Evolutionary conservation across 2,888 invertebrate genomes (phyloP), one percentile per base, ranked within the genome.

Genomic region (Xestia sexstrigata): DNA sequence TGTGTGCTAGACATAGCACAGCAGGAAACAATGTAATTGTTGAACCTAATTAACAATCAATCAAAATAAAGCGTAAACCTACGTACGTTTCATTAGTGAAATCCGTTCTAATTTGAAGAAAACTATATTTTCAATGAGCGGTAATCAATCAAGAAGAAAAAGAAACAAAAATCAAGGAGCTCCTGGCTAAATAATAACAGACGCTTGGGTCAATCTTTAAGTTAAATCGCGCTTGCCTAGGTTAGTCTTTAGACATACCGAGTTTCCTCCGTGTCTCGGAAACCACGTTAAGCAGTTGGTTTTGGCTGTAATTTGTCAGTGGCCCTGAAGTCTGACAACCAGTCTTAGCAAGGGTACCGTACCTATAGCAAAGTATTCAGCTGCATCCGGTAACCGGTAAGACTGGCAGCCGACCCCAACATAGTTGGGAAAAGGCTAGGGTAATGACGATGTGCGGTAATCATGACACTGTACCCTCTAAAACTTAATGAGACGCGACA

Each of bases 401-500:
- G 30, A 30, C 17, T 60, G 30, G 58, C 30, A 60, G 17, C 17
- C 8, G 58, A 30, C 3, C 26, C 26, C 1, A 17, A 17, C 17
- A 15, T 15, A 17, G 17, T 60, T 60, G 26, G 15, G 17, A 58
- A 26, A 58, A 15, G 15, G 26, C 58, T 58, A 17, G 26, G 58
- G 15, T 15, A 15, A 26, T 26, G 26, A 58, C 11, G 13, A 58
- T 1, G n/a, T 23, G 23, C n/a, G 1, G 0, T n/a, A 52, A n/a
- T 30, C 23, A 63, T 20, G 39, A 55, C 63, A 71, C 63, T 49
- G 35, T 52, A n/a, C 11, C 17, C 1, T 23, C 20, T 63, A 39
- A 74, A 78, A 52, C n/a, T 63, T 71, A 11, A 78, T 11, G 20
- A 55, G 52, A 30, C 30, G 7, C 15, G 20, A 70, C 70, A 63